Evolutionary conservation across 2,888 invertebrate genomes (phyloP), one percentile per base, ranked within the genome.

Genomic region (Nomada lathburiana): DNA sequence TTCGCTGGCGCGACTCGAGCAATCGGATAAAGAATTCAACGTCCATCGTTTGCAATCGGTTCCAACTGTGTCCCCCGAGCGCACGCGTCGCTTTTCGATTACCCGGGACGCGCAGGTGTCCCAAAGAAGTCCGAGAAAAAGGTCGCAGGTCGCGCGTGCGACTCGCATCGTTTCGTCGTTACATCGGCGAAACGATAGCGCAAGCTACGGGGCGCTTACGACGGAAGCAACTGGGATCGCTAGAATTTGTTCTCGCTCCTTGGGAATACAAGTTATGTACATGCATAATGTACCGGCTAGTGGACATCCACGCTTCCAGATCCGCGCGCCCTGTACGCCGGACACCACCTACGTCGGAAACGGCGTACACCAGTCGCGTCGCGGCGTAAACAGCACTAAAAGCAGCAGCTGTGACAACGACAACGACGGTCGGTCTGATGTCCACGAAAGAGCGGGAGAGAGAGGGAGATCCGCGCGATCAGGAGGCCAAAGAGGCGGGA

Each of bases 271-370:
- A 75, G 75, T 79, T 80, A 79, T 86, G 86, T 71, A 81, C 84
- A 82, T 79, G 81, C 83, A 82, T 84, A 84, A 87, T 86, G 78
- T 76, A 70, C 78, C 70, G 83, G 71, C 65, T 70, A 42, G 44
- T 59, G 70, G 42, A 60, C 76, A 74, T 86, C 68, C 73, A 59
- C 63, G 76, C 23, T 36, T 23, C 67, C 67, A 62, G 76, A 72
- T 65, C 76, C 76, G 57, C 60, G 62, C 29, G 72, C 36, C 79
- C 53, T 77, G 36, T 5, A 36, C 86, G 84, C 86, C 85, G 89
- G 83, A 86, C 90, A 85, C 88, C 88, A 88, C 90, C 90, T 91
- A 90, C 89, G 89, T 89, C 88, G 84, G 83, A 83, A 82, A 60
- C 60, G 63, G n/a, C 80, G 81, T 81, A 72, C 84, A 71, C 76